phyloP scores from a whole-genome alignment of 2,797 vertebrate species.

The Bovichtus diacanthus region DNA sequence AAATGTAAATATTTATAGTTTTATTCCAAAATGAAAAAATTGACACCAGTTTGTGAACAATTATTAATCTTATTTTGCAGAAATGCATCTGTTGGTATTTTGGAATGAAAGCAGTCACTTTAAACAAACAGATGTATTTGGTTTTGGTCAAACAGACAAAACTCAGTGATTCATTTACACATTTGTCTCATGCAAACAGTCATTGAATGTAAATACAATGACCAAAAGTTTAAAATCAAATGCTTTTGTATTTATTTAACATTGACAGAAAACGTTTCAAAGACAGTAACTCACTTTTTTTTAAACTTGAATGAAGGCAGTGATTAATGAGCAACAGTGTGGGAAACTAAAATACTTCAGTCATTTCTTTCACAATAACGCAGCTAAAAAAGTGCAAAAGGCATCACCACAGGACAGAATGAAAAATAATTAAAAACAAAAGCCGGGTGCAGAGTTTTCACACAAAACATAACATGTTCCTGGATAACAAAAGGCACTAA shows the following conservation, averaged over 20 bases:
- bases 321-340: background rate
- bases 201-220: conserved; percentile 5
- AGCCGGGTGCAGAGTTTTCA: conserved; percentile 17
- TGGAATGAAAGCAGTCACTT: background rate
- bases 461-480: background rate
- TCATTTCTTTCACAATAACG: background rate
- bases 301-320: conserved; percentile 4
- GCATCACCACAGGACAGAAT: conserved; percentile 1
- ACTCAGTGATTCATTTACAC: background rate
- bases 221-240: conserved; percentile 13
- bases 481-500: conserved; percentile 64
- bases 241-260: background rate
- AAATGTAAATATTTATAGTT: background rate
- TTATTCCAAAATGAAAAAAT: background rate
- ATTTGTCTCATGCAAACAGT: conserved; percentile 24
- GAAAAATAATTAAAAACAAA: background rate
- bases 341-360: background rate
- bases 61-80: background rate
- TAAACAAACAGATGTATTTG: conserved; percentile 10
- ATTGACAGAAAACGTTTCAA: background rate
- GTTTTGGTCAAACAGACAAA: conserved; percentile 6
- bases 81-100: background rate
- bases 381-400: conserved; percentile 59
- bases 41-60: background rate
- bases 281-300: conserved; percentile 5